Evolutionary conservation across 2,888 invertebrate genomes (phyloP), one percentile per base, ranked within the genome.

Genomic region (Anorthoa munda): DNA sequence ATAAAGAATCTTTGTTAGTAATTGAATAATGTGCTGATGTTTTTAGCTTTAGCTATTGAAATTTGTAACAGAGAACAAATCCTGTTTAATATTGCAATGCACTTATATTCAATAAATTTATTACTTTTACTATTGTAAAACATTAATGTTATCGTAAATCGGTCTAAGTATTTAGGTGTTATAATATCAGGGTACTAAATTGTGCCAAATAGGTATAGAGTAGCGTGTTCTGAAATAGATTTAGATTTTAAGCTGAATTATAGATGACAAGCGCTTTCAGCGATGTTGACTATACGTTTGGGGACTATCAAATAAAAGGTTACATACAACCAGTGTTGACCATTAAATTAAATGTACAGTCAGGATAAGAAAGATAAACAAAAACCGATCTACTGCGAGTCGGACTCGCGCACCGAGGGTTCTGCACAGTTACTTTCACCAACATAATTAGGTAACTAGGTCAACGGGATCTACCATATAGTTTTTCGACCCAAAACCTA

Each of bases 131-230:
- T 48, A 55, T 53, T 61, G 65, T 61, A 63, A 77, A 53, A 71
- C 31, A 48, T 46, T 18, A 48, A 60, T 45, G 39, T 53, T 53
- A 60, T 58, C 9, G 18, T 48, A 26, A 60, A 69, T 81, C 4
- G 60, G 51, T 66, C 18, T 73, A 66, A 61, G 17, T 46, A 56
- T 51, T 7, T 50, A 66, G 67, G 17, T 74, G 72, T 75, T 79
- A 65, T 73, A 60, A 18, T 70, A 81, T 79, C 85, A 85, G 84
- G 87, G 88, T 86, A 86, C 81, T 74, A 73, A 67, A 68, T 68
- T 77, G 88, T 87, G 87, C 88, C 87, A 87, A 87, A 78, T 78
- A 75, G 64, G n/a, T 2, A 59, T 67, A 79, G 64, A 79, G 71
- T 81, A 81, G 79, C 64, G 65, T 66, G 79, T 80, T 81, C 53